Percentiles rank a stretch among this genome's conserved stretches.
These are phyloP conservation scores for Poliocrania exsul DNA, from an alignment of 2,797 vertebrate genomes.

Conservation along the genomic window DNA sequence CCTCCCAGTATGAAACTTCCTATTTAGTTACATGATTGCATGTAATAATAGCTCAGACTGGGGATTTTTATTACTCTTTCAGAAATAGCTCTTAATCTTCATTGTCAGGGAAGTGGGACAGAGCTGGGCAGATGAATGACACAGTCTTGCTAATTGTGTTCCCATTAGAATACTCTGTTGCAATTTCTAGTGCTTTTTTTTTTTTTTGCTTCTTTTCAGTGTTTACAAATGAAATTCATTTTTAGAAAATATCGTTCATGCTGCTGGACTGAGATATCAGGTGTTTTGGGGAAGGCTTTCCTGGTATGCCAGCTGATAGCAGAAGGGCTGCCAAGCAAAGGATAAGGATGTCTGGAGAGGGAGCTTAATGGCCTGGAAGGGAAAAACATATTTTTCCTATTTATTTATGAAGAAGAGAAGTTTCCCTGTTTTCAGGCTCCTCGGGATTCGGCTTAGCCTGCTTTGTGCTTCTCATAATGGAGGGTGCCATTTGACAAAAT, in stretches of 20 bases:
- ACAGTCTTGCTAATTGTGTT: not conserved
- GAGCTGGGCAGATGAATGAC: not conserved
- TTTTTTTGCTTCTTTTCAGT: not conserved
- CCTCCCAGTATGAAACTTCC: conserved; percentile 24
- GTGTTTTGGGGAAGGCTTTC: not conserved
- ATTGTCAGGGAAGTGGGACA: not conserved
- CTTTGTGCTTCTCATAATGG: not conserved
- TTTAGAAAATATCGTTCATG: not conserved
- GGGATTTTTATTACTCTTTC: not conserved
- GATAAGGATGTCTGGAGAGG: not conserved
- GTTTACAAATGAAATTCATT: not conserved
- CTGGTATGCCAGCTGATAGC: not conserved
- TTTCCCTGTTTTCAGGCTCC: not conserved
- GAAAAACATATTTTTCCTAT: not conserved
- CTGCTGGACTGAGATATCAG: not conserved
- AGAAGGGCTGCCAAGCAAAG: not conserved
- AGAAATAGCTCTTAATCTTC: not conserved
- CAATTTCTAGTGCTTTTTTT: not conserved
- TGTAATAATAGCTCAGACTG: conserved; percentile 16
- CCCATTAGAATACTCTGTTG: not conserved
- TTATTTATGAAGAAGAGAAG: not conserved
- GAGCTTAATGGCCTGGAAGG: not conserved
- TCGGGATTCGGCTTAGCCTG: not conserved
- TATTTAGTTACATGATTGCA: conserved; percentile 3
- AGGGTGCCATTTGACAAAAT: not conserved